Base-by-base conservation (phyloP, 1,140 invertebrate genomes). In the Achroia grisella region DNA sequence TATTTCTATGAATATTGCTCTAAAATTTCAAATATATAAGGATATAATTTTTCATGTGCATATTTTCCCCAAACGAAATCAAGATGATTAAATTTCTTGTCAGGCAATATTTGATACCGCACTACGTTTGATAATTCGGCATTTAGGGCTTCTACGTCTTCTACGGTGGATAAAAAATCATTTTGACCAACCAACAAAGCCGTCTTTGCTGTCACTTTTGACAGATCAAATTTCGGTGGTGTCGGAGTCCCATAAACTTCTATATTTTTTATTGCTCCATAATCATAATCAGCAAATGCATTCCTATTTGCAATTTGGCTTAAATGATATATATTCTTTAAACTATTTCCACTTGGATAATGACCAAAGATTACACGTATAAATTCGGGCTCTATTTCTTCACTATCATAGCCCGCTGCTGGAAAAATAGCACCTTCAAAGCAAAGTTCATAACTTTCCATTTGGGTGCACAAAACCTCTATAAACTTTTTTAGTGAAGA, bases 291-390 rank as follows among this genome's bases (percentile, higher is more conserved):
- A 0, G 51, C 32, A 28, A 76, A 76, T 1, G 30, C 33, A 13
- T 53, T 82, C 69, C 82, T 86, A 74, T 88, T 88, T 0, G 79
- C 84, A 45, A 86, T 89, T 61, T 92, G 93, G 0, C 87, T 88
- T 48, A 88, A 91, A 65, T 92, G 91, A 11, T 90, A 44, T 0
- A 93, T 57, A 41, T 92, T 93, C 71, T 91, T 89, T 1, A 88
- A 89, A 1, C 93, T 94, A 0, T 64, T 58, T n/a, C 69, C 61
- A 0, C 47, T 46, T 5, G 63, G 69, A 34, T 61, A 66, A 42
- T 71, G 52, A 10, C 72, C 72, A 27, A 50, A 55, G 0, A 71
- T 27, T 10, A 46, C 15, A 9, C 63, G 67, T 2, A 68, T 34
- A 0, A 62, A 35, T 10, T 35, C 11, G 5, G 33, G n/a, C 10